Base-by-base conservation (phyloP, 2,113 vertebrate genomes). In the Salvelinus namaycush region DNA sequence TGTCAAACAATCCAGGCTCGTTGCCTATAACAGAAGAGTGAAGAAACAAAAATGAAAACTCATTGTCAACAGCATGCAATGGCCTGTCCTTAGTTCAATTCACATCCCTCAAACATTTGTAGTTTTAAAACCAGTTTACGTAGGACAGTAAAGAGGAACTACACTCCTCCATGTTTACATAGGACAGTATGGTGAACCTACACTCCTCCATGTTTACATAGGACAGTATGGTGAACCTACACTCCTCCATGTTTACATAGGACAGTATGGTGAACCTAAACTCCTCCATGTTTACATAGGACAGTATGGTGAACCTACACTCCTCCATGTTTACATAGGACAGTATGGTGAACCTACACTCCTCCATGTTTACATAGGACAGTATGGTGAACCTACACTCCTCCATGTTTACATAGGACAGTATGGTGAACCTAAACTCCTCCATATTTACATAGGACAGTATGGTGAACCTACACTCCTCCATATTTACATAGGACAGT, bases 1-100 rank as follows among this genome's bases (percentile, higher is more conserved):
- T 22, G 84, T 99, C 95, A 0, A 99, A 99, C 22, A 98, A 88
- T 65, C 96, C 96, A 0, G 95, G 95, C 81, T 99, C 96, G 78
- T 96, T 96, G 89, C 96, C 96, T 97, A 65, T 74, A 82, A 78
- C 4, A 74, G 14, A 1, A 71, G 0, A 75, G n/a, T 31, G 1
- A 73, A 70, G 22, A 70, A 48, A 44, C 8, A 11, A 24, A 14
- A 24, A 70, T 12, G 34, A 70, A 11, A 20, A 14, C 54, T 20
- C 13, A 57, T 57, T 57, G 20, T 62, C n/a, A 9, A 62, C 2
- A n/a, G 20, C 7, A 62, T 9, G 7, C 6, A n/a, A 62, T 62
- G 20, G 59, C 9, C 20, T 9, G 16, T 62, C 59, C 3, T 62
- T 62, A 16, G 14, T 27, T 29, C 22, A 22, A 67, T 26, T n/a